Evolutionary conservation across 2,113 vertebrate genomes (phyloP).

Genomic region (Anoura caudifer): DNA sequence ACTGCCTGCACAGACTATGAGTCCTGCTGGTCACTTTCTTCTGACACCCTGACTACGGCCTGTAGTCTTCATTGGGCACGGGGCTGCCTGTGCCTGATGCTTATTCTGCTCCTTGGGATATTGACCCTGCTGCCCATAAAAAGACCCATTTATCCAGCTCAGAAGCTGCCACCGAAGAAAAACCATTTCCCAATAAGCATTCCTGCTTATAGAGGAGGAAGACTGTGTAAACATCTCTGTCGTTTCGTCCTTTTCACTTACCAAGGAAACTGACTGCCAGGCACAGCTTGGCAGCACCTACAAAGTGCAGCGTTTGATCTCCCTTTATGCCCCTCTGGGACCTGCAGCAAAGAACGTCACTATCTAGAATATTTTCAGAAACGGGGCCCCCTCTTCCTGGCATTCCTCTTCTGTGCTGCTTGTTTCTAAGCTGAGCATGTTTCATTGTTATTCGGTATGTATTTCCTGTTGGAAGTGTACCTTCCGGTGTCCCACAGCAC

Average conservation of each 20-base stretch:
- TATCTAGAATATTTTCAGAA: not conserved
- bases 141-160: constrained; percentile 33
- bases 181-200: constrained; percentile 24
- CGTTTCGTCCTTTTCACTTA: not conserved
- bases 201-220: not conserved
- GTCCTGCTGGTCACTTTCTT: not conserved
- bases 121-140: constrained; percentile 37
- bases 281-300: not conserved
- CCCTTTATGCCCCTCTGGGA: not conserved
- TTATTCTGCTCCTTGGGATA: not conserved
- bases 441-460: not conserved
- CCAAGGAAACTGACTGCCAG: not conserved
- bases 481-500: not conserved
- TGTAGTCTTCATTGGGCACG: not conserved
- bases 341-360: not conserved
- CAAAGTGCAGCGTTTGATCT: not conserved
- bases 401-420: not conserved
- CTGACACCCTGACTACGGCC: not conserved
- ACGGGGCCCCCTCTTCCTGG: not conserved
- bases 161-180: constrained; percentile 32
- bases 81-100: not conserved
- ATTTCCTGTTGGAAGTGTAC: constrained; percentile 22
- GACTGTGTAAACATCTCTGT: not conserved
- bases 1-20: not conserved
- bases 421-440: constrained; percentile 17